Percentiles rank a stretch among this genome's conserved stretches.
phyloP scores from a whole-genome alignment of 2,113 vertebrate species.

The Martes martes region DNA sequence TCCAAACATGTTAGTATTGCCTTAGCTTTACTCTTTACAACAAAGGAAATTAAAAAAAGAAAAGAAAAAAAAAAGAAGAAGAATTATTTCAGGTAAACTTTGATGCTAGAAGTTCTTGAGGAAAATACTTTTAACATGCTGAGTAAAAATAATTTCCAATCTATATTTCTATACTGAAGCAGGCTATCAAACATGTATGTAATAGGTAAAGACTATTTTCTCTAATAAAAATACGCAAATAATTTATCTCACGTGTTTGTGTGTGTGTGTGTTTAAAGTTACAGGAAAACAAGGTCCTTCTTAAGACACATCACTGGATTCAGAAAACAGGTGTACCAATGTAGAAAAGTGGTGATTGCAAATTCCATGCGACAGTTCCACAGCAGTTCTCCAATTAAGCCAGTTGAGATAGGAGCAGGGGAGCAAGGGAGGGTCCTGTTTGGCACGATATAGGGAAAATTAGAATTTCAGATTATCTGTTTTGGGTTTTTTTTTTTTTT shows the following conservation, averaged over 20 bases:
- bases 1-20: not conserved
- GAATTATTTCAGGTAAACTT: not conserved
- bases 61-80: not conserved
- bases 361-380: not conserved
- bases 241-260: not conserved
- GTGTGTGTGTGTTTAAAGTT: not conserved
- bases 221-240: not conserved
- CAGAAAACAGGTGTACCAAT: not conserved
- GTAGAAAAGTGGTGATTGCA: not conserved
- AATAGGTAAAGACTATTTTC: not conserved
- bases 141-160: not conserved
- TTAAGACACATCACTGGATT: not conserved
- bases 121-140: not conserved
- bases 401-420: not conserved
- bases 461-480: not conserved
- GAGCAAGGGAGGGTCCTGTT: not conserved
- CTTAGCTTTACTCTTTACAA: not conserved
- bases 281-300: not conserved
- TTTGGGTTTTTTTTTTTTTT: not conserved
- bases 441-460: not conserved
- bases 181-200: not conserved
- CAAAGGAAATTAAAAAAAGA: not conserved
- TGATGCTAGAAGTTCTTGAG: not conserved
- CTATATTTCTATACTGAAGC: not conserved
- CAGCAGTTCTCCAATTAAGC: not conserved